Evolutionary conservation across 2,797 vertebrate species (phyloP), one percentile per base, ranked within the genome.

Genomic region (Gymnopithys bicolor): DNA sequence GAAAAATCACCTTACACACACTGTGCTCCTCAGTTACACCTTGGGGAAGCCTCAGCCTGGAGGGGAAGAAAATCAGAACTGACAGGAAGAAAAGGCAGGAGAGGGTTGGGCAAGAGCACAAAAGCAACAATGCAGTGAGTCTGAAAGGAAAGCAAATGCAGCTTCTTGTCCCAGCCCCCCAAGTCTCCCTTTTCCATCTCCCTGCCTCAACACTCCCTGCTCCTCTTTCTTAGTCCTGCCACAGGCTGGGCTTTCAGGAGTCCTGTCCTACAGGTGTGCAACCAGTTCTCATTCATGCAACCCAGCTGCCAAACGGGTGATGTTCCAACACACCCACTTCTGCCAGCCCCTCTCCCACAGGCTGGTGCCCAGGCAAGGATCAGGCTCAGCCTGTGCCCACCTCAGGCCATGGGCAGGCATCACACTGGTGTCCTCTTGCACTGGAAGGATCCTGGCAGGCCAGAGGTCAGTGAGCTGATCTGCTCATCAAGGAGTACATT

Each of bases 341-440:
- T 27, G 52, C 56, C 56, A 32, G n/a, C 59, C 55, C 33, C 52
- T 13, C 13, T 17, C 24, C 13, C 33, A 22, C 25, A 17, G 51
- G 24, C 17, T 32, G 39, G 53, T 37, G 8, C 7, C 59, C 55
- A 19, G 52, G 24, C 27, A 33, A 33, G 25, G 59, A 51, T 28
- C 4, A 1, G 45, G 78, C 81, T 64, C 83, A 85, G 58, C 25
- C 58, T 1, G 11, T 7, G 35, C 63, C 67, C 33, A 5, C 10
- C 9, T 4, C 1, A 0, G 5, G 25, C 73, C 30, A 15, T 0
- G 8, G 39, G 35, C 83, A 62, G 56, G 66, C 43, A 63, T 1
- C 2, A 2, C 1, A 0, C 0, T 30, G 19, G 43, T 22, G 39
- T 25, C 63, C 68, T 43, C 56, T 56, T 63, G 58, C 4, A 0